phyloP scores from a whole-genome alignment of 2,888 invertebrate genomes.

The Pyralis farinalis region DNA sequence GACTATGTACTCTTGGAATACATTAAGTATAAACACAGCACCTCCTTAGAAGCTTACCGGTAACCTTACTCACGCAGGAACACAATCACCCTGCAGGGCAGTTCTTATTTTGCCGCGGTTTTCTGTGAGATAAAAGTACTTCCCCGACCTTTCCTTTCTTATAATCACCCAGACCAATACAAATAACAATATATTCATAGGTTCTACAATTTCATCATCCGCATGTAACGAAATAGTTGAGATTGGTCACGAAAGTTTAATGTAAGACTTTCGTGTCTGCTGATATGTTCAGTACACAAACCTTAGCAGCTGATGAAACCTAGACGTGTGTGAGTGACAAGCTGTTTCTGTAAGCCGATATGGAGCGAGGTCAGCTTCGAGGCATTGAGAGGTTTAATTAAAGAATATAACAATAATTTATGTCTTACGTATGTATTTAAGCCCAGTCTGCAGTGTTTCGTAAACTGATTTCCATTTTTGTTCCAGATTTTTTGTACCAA shows the following conservation, averaged over 20 bases:
- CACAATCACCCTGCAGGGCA: too few species aligned
- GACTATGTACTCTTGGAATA: too few species aligned
- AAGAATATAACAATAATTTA: conserved; percentile 5
- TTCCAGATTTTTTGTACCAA: conserved; percentile 67
- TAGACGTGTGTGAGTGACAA: conserved; percentile 47
- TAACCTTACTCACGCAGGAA: too few species aligned
- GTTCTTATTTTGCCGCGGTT: too few species aligned
- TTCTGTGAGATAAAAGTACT: too few species aligned
- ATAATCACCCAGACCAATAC: too few species aligned
- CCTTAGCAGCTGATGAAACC: conserved; percentile 37
- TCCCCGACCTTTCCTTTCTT: too few species aligned
- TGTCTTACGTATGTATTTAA: neutral
- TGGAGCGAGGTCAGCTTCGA: conserved; percentile 29
- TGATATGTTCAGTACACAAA: neutral
- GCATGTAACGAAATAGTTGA: too few species aligned
- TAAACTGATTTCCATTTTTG: neutral
- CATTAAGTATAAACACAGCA: too few species aligned
- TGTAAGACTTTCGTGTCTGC: neutral
- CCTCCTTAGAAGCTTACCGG: too few species aligned
- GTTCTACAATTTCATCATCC: too few species aligned
- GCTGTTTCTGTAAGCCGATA: conserved; percentile 44
- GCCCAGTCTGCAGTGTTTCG: neutral
- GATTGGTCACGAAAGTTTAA: neutral
- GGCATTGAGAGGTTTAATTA: conserved; percentile 17
- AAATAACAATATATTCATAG: too few species aligned